These are phyloP conservation scores for Macaria liturata DNA, from an alignment of 2,888 invertebrate species.

Conservation along the genomic window DNA sequence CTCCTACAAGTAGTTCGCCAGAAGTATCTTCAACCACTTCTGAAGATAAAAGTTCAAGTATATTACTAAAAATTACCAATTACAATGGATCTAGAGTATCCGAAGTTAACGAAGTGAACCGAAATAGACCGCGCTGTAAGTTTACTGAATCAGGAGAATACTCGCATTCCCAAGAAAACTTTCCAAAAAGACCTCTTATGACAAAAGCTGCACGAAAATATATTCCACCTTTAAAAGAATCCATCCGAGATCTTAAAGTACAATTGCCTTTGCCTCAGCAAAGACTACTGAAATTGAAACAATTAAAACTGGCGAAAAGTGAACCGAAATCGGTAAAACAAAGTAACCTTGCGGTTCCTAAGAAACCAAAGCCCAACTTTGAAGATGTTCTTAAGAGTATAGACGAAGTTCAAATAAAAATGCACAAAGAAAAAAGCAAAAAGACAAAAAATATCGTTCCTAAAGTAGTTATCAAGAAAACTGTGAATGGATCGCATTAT, in stretches of 20 bases:
- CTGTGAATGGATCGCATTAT: constrained; percentile 73
- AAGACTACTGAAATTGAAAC: constrained; percentile 68
- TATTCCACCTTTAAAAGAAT: constrained; percentile 73
- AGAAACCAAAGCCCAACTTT: constrained; percentile 76
- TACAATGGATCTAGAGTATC: constrained; percentile 67
- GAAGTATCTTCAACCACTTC: constrained; percentile 78
- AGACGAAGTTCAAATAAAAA: constrained; percentile 74
- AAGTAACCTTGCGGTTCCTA: constrained; percentile 49
- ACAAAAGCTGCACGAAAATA: constrained; percentile 81
- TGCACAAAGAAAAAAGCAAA: constrained; percentile 67
- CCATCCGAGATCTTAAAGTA: constrained; percentile 68
- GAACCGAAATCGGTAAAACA: constrained; percentile 57
- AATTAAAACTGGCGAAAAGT: constrained; percentile 67
- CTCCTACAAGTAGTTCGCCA: constrained; percentile 67
- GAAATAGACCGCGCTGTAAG: constrained; percentile 57
- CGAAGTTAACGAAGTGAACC: constrained; percentile 56
- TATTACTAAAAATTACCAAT: constrained; percentile 72
- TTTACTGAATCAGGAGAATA: constrained; percentile 66
- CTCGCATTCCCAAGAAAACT: constrained; percentile 47
- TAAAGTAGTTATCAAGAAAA: constrained; percentile 79
- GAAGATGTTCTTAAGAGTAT: constrained; percentile 80
- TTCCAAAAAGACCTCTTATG: constrained; percentile 60
- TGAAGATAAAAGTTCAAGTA: constrained; percentile 67
- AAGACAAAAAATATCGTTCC: constrained; percentile 66
- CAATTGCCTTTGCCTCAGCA: constrained; percentile 72